Base-by-base conservation (phyloP, 2,797 vertebrate genomes). In the Lindbergichthys nudifrons region DNA sequence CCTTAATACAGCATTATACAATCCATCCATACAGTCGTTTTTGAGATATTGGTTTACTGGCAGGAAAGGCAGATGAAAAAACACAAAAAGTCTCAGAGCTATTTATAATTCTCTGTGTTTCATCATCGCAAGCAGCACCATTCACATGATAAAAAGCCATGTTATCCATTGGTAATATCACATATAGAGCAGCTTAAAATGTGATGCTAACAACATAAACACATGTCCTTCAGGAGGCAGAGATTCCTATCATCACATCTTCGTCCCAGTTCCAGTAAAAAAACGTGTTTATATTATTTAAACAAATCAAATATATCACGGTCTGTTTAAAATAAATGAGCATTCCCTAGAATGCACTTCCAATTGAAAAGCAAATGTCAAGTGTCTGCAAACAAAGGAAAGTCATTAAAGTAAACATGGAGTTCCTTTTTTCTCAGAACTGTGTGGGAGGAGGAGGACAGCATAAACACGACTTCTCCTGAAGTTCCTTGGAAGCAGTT, bases 311-410 rank as follows among this genome's bases (percentile, higher is more conserved):
- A 57, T 43, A 43, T 5, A 50, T 59, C 12, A 65, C 50, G 45
- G 36, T 26, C 18, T 50, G 53, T 65, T 58, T 7, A 14, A n/a
- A 39, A 26, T 18, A 6, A 39, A 11, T 6, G 32, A 36, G 32
- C 32, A 13, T 23, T 45, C 26, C 53, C 13, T 30, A 5, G 21
- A 42, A 64, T 14, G 14, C 16, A 26, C 23, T 42, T 76, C n/a
- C 32, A 62, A 50, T 12, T 16, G 5, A 56, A 46, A 51, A 63
- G 43, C 0, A 12, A 42, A 39, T 14, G 12, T 7, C 36, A 46
- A 6, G n/a, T 43, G 32, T 39, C 26, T 26, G 21, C 43, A 56
- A 61, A 81, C 62, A 68, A 72, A 43, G n/a, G 79, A 46, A 78
- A 72, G 59, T 52, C 16, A 21, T 5, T n/a, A 5, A 23, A 65